Percentiles rank a stretch among this genome's conserved stretches.
Conservation (phyloP, 2,797 vertebrate genomes). For the Neostethus bicornis region DNA sequence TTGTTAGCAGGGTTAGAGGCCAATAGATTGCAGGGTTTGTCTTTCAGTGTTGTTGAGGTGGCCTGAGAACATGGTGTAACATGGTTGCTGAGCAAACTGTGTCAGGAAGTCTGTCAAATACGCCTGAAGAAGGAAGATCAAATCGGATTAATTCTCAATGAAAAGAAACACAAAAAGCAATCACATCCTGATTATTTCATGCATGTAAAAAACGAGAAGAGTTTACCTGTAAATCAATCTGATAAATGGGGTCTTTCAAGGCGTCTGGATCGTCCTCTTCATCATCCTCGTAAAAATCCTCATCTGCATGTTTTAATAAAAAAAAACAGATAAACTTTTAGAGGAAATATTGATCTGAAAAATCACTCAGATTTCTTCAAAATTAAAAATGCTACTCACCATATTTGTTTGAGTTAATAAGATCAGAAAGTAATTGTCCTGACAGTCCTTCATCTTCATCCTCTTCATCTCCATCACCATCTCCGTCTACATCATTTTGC, state of each 20-base stretch:
- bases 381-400: constrained; percentile 78
- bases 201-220: not conserved
- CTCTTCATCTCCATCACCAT: constrained; percentile 75
- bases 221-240: constrained; percentile 94
- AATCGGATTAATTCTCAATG: no score
- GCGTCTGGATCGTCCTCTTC: constrained; percentile 97
- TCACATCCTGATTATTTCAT: not conserved
- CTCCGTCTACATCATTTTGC: constrained; percentile 86
- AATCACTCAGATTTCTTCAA: not conserved
- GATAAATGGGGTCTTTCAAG: constrained; percentile 97
- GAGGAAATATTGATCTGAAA: not conserved
- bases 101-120: constrained; percentile 97
- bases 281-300: constrained; percentile 98
- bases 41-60: constrained; percentile 93
- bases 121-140: constrained; percentile 76
- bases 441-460: constrained; percentile 86
- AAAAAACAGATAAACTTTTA: not conserved
- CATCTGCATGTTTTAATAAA: constrained; percentile 80
- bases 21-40: constrained; percentile 92
- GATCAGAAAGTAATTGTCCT: constrained; percentile 95
- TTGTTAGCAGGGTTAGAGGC: constrained; percentile 80
- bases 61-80: constrained; percentile 94
- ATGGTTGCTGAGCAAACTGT: constrained; percentile 97
- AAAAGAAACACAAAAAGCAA: not conserved
- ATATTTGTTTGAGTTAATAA: constrained; percentile 95